These are phyloP conservation scores for Collichthys lucidus DNA, from an alignment of 2,113 vertebrate species.

Conservation along the genomic window DNA sequence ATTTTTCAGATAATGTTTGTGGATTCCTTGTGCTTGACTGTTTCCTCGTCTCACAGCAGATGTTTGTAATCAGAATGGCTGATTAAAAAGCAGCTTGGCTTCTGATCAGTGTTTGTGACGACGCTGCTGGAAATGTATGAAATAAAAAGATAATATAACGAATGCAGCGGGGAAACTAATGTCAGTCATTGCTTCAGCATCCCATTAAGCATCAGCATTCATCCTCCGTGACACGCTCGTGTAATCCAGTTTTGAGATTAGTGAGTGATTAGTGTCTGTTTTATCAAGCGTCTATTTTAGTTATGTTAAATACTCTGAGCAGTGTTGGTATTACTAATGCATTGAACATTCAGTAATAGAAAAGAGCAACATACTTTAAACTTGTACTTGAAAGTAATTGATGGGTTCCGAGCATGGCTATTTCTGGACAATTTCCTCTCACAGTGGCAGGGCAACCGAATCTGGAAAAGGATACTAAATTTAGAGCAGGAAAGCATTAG, in stretches of 20 bases:
- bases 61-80: slow-evolving; percentile 27
- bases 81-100: slow-evolving; percentile 20
- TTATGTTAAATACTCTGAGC: slow-evolving; percentile 19
- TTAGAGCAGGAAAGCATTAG: slow-evolving; percentile 65
- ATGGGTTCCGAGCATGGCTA: slow-evolving; percentile 32
- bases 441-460: slow-evolving; percentile 28
- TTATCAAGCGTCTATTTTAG: not conserved
- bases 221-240: slow-evolving; percentile 3
- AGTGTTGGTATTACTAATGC: slow-evolving; percentile 10
- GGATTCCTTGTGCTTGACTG: not conserved
- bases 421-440: slow-evolving; percentile 52
- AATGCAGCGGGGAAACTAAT: slow-evolving; percentile 14
- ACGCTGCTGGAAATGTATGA: slow-evolving; percentile 1
- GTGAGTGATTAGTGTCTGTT: slow-evolving; percentile 25
- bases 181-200: slow-evolving; percentile 8
- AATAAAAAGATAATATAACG: slow-evolving; percentile 17
- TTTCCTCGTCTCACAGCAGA: slow-evolving; percentile 2
- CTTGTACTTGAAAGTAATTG: slow-evolving; percentile 35
- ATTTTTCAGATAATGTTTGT: not conserved
- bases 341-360: not conserved
- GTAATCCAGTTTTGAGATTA: slow-evolving; percentile 55
- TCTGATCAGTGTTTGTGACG: slow-evolving; percentile 12
- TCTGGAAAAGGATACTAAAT: slow-evolving; percentile 52
- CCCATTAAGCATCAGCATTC: slow-evolving; percentile 14
- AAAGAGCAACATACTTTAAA: not conserved